Conservation (phyloP, 2,113 vertebrate species). For the Rhinichthys klamathensis region DNA sequence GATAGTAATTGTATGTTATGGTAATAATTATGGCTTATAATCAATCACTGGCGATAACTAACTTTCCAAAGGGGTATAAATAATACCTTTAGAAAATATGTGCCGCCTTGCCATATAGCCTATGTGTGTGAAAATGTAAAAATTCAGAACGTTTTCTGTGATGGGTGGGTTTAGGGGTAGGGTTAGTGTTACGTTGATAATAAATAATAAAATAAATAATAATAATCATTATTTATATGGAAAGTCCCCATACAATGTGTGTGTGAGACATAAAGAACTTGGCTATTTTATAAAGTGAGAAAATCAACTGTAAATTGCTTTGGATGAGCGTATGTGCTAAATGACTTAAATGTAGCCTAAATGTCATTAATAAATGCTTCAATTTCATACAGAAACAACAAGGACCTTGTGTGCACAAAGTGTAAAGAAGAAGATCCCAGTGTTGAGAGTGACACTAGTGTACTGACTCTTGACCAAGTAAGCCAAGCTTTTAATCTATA, state of each 20-base stretch:
- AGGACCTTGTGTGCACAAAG: constrained; percentile 74
- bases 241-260: no score
- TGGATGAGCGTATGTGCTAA: background rate
- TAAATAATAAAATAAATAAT: no score
- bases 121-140: background rate
- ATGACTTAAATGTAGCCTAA: background rate
- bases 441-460: constrained; percentile 65
- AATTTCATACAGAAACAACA: constrained; percentile 69
- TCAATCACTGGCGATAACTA: background rate
- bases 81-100: no score
- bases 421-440: constrained; percentile 73
- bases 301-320: background rate
- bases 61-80: background rate
- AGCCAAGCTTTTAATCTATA: constrained; percentile 24
- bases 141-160: no score
- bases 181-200: no score
- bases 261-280: background rate
- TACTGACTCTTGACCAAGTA: constrained; percentile 77
- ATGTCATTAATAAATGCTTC: background rate
- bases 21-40: background rate
- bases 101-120: background rate
- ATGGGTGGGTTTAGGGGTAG: no score
- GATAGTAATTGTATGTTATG: background rate
- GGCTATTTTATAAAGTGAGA: background rate
- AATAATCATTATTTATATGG: no score